Evolutionary conservation across 2,888 invertebrate genomes (phyloP).

Genomic region (Thyatira batis): DNA sequence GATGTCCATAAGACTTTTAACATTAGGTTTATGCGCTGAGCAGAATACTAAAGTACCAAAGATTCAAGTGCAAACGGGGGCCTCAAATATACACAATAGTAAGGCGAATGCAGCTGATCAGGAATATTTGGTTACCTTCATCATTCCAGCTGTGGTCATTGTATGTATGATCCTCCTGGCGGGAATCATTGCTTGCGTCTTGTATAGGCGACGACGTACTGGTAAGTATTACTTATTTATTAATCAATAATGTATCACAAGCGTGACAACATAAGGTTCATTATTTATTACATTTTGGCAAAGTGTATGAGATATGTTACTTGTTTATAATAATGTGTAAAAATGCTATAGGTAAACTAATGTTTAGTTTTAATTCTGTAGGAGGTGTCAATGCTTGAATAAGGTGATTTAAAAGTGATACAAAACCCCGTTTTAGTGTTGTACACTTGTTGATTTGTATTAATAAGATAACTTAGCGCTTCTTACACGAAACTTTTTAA

Average conservation of each 20-base stretch:
- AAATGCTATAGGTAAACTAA: constrained; percentile 27
- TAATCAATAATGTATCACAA: neutral
- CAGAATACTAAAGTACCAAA: constrained; percentile 67
- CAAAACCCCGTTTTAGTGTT: constrained; percentile 23
- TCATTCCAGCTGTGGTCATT: constrained; percentile 94
- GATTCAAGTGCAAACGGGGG: constrained; percentile 44
- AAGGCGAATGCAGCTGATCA: constrained; percentile 53
- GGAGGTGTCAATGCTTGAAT: constrained; percentile 52
- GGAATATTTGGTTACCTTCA: constrained; percentile 88
- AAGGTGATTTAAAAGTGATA: constrained; percentile 39
- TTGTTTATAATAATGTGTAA: neutral
- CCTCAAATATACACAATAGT: constrained; percentile 50
- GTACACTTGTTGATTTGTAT: constrained; percentile 10
- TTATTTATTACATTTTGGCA: neutral
- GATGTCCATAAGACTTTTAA: constrained; percentile 83
- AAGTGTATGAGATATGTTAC: neutral
- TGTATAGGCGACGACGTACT: constrained; percentile 91
- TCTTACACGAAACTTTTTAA: constrained; percentile 22
- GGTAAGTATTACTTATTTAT: constrained; percentile 80
- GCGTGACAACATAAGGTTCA: neutral
- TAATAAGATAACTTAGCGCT: constrained; percentile 17
- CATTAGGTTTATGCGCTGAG: constrained; percentile 82
- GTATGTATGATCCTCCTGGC: constrained; percentile 94
- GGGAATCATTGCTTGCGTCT: constrained; percentile 92
- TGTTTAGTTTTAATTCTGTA: constrained; percentile 47